These are phyloP conservation scores for Strongylocentrotus purpuratus DNA, from an alignment of 35 echinoderm and acorn worm species.

Conservation along the genomic window DNA sequence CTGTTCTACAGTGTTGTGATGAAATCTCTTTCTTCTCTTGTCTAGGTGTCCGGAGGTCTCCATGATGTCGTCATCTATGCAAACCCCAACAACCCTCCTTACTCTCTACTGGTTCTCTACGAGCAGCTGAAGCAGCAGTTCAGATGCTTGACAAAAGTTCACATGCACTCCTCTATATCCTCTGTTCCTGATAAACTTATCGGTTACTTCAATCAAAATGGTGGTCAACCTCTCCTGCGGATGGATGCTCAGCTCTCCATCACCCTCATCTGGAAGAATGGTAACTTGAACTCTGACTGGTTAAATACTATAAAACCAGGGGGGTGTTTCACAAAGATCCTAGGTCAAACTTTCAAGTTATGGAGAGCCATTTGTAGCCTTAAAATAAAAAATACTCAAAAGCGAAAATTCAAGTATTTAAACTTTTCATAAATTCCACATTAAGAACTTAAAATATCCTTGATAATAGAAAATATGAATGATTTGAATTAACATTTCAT, in stretches of 20 bases:
- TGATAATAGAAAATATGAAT: too few relatives aligned
- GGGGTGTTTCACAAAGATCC: too few relatives aligned
- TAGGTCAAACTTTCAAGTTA: too few relatives aligned
- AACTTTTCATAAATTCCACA: too few relatives aligned
- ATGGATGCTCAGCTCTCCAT: slow-evolving; percentile 67
- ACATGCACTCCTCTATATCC: slow-evolving; percentile 84
- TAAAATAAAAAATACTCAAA: too few relatives aligned
- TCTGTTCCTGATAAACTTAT: slow-evolving; percentile 62
- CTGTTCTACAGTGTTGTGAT: too few relatives aligned
- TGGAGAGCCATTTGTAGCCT: too few relatives aligned
- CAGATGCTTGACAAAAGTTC: slow-evolving; percentile 64
- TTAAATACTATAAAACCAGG: background rate
- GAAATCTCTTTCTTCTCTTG: slow-evolving; percentile 25
- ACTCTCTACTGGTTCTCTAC: slow-evolving; percentile 70
- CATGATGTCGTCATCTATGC: slow-evolving; percentile 94
- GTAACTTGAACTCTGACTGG: slow-evolving; percentile 39
- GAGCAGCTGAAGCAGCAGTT: slow-evolving; percentile 66
- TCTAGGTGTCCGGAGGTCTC: slow-evolving; percentile 47
- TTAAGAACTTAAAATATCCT: too few relatives aligned
- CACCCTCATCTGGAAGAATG: slow-evolving; percentile 97
- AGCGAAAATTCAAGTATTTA: too few relatives aligned
- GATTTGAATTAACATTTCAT: too few relatives aligned
- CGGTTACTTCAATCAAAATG: slow-evolving; percentile 69
- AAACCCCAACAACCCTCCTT: slow-evolving; percentile 74
- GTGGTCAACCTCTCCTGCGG: slow-evolving; percentile 21